Base-by-base conservation (phyloP, 2,797 vertebrate genomes). In the Chaetodon trifasciatus region DNA sequence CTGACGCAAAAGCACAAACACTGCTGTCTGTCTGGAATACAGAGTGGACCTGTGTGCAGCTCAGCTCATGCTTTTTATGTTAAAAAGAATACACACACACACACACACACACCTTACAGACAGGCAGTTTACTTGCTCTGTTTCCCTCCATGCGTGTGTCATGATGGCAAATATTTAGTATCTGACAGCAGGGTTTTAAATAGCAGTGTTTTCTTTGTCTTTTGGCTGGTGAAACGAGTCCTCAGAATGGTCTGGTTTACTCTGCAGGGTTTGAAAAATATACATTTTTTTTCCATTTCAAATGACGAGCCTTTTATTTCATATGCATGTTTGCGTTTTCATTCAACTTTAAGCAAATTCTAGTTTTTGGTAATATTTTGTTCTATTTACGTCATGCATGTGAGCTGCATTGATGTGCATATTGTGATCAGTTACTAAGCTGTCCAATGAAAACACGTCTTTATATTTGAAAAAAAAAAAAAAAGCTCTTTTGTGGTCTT, bases 21-120 rank as follows among this genome's bases (percentile, higher is more conserved):
- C 83, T 15, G 47, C 61, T 40, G 69, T 49, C 74, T 67, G 87
- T 91, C 83, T 88, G 76, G 92, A 93, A 94, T 94, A 90, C 92
- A 84, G 88, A 95, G 88, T 78, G 65, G 87, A 86, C 61, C 69
- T 53, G 74, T 74, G 81, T 76, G 64, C 80, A 75, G 74, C 78
- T 44, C 75, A 57, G 65, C 69, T 74, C 74, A 53, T n/a, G 37
- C 70, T 84, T 73, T 74, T 74, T 60, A 78, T 79, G 76, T 56
- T 75, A 24, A 69, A 62, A 52, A 42, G 32, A 75, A n/a, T n/a
- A n/a, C 39, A 57, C 60, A 16, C 72, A 46, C 32, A 28, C 13
- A 35, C 23, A 47, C 28, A 74, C 40, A 60, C 60, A 16, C 75
- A 46, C 24, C 40, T 32, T 24, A 56, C 50, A 68, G 71, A 74